Evolutionary conservation across 2,797 vertebrate genomes (phyloP).

Genomic region (Acomys russatus): DNA sequence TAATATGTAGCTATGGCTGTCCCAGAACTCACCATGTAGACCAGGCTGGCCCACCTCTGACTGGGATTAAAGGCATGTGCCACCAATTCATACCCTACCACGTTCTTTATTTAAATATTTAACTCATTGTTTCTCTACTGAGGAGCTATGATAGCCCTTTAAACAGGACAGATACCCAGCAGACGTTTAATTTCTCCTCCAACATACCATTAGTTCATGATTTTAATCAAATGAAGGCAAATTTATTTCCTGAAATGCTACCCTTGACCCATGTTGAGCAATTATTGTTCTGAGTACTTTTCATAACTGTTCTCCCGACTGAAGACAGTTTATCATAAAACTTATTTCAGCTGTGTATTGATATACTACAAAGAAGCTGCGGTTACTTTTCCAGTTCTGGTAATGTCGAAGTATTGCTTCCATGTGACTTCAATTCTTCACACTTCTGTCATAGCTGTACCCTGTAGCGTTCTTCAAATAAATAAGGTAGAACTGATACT

Average conservation of each 20-base stretch:
- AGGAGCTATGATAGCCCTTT: background rate
- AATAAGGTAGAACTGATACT: background rate
- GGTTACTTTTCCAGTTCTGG: slow-evolving; percentile 16
- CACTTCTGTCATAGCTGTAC: rapidly evolving
- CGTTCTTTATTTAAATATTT: background rate
- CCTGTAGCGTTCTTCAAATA: background rate
- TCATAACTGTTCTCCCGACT: background rate
- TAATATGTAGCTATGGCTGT: background rate
- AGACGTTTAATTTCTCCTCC: slow-evolving; percentile 27
- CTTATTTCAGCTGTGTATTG: slow-evolving; percentile 11
- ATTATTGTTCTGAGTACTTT: slow-evolving; percentile 3
- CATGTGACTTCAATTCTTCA: background rate
- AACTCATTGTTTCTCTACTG: background rate
- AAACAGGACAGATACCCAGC: slow-evolving; percentile 9
- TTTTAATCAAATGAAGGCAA: slow-evolving; percentile 16
- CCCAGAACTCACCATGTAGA: background rate
- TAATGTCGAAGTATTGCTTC: background rate
- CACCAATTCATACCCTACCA: background rate
- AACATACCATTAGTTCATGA: background rate
- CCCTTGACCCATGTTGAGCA: background rate
- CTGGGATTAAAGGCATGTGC: background rate
- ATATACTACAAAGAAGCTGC: slow-evolving; percentile 3
- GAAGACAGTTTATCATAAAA: slow-evolving; percentile 42
- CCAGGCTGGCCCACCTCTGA: background rate
- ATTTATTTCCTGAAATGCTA: slow-evolving; percentile 37